These are phyloP conservation scores for Glyphotaelius pellucidus DNA, from an alignment of 2,888 invertebrate species.

Conservation along the genomic window DNA sequence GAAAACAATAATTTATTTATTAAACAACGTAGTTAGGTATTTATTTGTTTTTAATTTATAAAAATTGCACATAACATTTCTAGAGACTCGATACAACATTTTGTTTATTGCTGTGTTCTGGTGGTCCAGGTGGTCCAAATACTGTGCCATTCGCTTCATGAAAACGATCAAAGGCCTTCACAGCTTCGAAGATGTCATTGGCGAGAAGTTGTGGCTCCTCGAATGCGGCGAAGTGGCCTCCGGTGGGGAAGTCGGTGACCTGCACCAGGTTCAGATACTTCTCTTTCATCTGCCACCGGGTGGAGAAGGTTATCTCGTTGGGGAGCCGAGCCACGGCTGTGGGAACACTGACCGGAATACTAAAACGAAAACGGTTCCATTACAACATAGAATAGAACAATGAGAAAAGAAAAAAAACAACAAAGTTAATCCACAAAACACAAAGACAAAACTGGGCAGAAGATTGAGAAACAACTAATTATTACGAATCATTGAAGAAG, in stretches of 20 bases:
- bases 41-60: not conserved
- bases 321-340: conserved; percentile 84
- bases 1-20: too few species aligned
- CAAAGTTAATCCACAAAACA: too few species aligned
- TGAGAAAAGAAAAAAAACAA: too few species aligned
- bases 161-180: conserved; percentile 69
- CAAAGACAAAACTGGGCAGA: too few species aligned
- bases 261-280: conserved; percentile 83
- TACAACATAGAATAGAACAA: not conserved
- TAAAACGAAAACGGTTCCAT: conserved; percentile 70
- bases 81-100: not conserved
- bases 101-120: not conserved
- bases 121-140: conserved; percentile 16
- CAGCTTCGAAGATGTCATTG: conserved; percentile 77
- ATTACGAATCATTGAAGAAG: too few species aligned
- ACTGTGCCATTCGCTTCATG: conserved; percentile 47
- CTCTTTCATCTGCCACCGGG: conserved; percentile 79
- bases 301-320: conserved; percentile 80
- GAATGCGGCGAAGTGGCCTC: conserved; percentile 92
- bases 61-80: not conserved
- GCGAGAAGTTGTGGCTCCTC: conserved; percentile 86
- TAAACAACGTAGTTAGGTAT: too few species aligned
- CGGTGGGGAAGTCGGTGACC: conserved; percentile 79
- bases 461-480: too few species aligned
- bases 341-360: conserved; percentile 84